Evolutionary conservation across 1,140 invertebrate genomes (phyloP), one percentile per base, ranked within the genome.

Genomic region (Melanaphis sacchari): DNA sequence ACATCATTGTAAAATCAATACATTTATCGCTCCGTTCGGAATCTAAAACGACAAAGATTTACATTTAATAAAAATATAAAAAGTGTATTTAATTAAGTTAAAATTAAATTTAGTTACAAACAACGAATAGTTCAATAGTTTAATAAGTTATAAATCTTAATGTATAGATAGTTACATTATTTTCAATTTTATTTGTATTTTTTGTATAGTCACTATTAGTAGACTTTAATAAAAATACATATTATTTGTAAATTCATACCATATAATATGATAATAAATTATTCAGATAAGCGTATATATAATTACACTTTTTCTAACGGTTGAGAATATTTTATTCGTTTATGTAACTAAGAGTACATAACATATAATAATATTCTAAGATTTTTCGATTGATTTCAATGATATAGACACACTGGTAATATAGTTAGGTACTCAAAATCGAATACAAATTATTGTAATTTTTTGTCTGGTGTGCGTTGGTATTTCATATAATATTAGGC

Each of bases 391-490:
- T 31, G 85, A 87, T 87, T n/a, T n/a, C 31, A 8, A 43, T 18
- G 43, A 2, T 46, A 18, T 7, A 85, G 2, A 84, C 31, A 46
- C 31, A 5, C 7, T 82, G 76, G 22, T n/a, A 66, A n/a, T 66
- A n/a, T 31, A 9, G 81, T 84, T 18, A 66, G 15, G 59, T 40
- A 40, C 36, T 46, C 41, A 8, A n/a, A 87, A 43, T 87, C 18
- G 31, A 87, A 31, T 87, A 87, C 5, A n/a, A 87, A 87, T 46
- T 87, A 87, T 46, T 87, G 85, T 36, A n/a, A 87, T 36, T 87
- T 31, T n/a, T 43, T 21, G 31, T 43, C 31, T 49, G 21, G 43
- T 87, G 31, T 87, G 43, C 43, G 9, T 87, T 87, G 9, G 38
- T 84, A 9, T 24, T 38, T 82, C 38, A 38, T 87, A 43, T 66